phyloP scores from a whole-genome alignment of 1,140 invertebrate species.

The Metaphire vulgaris region DNA sequence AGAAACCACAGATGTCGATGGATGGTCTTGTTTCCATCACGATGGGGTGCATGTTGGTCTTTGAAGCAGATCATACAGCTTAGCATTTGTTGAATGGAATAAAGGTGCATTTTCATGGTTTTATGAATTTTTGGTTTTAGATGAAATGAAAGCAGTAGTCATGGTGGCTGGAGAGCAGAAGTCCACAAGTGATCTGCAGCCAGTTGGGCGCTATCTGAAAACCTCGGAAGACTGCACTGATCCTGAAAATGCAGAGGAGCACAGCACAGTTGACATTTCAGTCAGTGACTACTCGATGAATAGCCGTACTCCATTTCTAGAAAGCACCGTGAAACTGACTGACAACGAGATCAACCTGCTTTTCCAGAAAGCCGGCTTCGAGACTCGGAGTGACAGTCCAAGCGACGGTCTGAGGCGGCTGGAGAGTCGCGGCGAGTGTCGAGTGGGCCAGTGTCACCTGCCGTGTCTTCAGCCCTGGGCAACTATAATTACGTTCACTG shows the following conservation, averaged over 20 bases:
- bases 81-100: too few species aligned
- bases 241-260: background rate
- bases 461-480: slow-evolving; percentile 70
- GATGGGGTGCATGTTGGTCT: background rate
- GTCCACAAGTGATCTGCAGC: background rate
- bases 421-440: slow-evolving; percentile 54
- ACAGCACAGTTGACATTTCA: background rate
- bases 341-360: background rate
- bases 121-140: background rate
- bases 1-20: background rate
- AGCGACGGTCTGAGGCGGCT: background rate
- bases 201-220: background rate
- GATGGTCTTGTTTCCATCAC: background rate
- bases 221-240: background rate
- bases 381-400: background rate
- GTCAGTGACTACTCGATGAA: background rate
- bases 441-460: slow-evolving; percentile 72
- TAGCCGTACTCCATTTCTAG: background rate
- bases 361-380: background rate
- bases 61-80: background rate
- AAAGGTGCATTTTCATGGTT: background rate
- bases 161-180: background rate
- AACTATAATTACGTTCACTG: slow-evolving; percentile 74
- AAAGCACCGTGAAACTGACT: background rate
- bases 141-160: background rate